phyloP scores from a whole-genome alignment of 2,113 vertebrate genomes.

The Labeo rohita region DNA sequence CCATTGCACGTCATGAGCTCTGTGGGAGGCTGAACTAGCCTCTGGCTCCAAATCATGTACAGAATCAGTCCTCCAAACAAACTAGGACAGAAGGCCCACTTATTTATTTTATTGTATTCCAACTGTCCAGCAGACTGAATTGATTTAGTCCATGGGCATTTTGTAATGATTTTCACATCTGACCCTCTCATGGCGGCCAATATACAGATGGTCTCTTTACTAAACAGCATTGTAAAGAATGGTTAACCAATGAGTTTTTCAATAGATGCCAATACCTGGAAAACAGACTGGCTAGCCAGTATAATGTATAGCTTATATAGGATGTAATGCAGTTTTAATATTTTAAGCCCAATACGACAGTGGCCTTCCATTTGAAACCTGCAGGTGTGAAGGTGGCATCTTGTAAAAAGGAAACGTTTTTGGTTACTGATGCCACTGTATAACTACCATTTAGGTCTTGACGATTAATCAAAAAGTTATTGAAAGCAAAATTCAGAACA shows the following conservation, averaged over 20 bases:
- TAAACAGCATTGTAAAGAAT: neutral
- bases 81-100: constrained; percentile 5
- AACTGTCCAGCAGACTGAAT: constrained; percentile 20
- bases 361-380: neutral
- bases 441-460: neutral
- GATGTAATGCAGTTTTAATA: neutral
- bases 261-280: neutral
- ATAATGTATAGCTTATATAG: neutral
- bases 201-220: neutral
- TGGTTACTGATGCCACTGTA: neutral
- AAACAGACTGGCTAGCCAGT: neutral
- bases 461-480: too few relatives aligned
- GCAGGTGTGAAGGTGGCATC: neutral
- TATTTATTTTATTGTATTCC: neutral
- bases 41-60: constrained; percentile 10
- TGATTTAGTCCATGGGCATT: constrained; percentile 30
- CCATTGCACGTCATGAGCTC: neutral
- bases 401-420: neutral
- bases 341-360: neutral
- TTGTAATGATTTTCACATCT: neutral
- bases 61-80: constrained; percentile 5
- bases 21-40: neutral
- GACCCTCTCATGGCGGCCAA: neutral
- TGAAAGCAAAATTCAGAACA: too few relatives aligned
- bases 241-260: neutral